These are phyloP conservation scores for Tychaedon coryphoeus DNA, from an alignment of 2,113 vertebrate species.

Conservation along the genomic window DNA sequence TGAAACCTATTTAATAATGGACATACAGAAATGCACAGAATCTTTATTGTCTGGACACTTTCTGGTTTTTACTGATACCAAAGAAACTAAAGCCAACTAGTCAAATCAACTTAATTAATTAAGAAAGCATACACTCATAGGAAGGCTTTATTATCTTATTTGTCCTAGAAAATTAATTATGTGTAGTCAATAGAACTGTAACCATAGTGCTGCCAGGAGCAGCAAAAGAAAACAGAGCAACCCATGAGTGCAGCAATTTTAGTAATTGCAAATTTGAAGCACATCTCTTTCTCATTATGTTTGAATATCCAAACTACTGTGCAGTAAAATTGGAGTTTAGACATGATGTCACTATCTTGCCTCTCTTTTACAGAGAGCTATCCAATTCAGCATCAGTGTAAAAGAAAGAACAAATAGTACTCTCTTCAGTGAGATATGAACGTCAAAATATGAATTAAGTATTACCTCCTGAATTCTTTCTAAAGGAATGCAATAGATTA, in stretches of 20 bases:
- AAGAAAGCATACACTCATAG: background rate
- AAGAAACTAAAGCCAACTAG: background rate
- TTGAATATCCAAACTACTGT: background rate
- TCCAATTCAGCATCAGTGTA: background rate
- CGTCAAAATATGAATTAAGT: background rate
- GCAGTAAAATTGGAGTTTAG: background rate
- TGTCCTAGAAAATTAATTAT: constrained; percentile 15
- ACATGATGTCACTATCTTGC: background rate
- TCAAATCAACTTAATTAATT: background rate
- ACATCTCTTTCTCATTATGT: background rate
- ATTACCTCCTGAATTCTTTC: background rate
- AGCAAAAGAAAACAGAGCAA: background rate
- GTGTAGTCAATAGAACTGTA: background rate
- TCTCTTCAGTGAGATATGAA: background rate
- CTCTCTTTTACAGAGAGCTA: background rate
- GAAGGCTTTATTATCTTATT: background rate
- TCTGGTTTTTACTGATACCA: background rate
- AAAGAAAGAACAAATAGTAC: background rate
- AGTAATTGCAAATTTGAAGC: background rate
- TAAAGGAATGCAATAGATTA: background rate
- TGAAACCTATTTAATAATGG: background rate
- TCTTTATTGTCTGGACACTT: background rate
- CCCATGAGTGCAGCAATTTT: background rate
- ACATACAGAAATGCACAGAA: background rate
- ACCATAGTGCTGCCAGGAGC: background rate